Evolutionary conservation across 2,113 vertebrate species (phyloP).

Genomic region (Gobius niger): DNA sequence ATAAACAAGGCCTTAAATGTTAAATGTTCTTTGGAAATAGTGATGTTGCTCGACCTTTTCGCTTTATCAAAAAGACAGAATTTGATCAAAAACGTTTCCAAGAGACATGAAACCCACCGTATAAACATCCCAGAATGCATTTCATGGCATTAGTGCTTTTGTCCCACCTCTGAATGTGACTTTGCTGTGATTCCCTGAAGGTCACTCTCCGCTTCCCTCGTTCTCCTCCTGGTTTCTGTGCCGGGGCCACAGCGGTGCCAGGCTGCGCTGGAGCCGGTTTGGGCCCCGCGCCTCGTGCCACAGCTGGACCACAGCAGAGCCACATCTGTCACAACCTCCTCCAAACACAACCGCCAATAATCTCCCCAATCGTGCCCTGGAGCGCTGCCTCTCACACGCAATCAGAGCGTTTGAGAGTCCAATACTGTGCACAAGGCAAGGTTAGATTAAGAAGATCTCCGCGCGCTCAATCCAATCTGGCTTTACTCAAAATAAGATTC

Average conservation of each 20-base stretch:
- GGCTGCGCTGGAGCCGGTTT: conserved; percentile 15
- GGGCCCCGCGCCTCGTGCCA: conserved; percentile 47
- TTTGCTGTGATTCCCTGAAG: conserved; percentile 35
- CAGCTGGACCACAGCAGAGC: conserved; percentile 68
- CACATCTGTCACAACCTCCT: conserved; percentile 65
- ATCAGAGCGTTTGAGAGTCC: neutral
- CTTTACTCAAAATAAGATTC: too few relatives aligned
- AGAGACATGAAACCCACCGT: too few relatives aligned
- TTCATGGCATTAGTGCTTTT: too few relatives aligned
- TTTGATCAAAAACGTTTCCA: too few relatives aligned
- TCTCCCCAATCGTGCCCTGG: conserved; percentile 8
- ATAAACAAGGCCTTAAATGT: too few relatives aligned
- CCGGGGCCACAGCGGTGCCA: conserved; percentile 37
- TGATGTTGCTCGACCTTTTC: too few relatives aligned
- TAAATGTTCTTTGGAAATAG: too few relatives aligned
- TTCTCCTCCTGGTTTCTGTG: conserved; percentile 36
- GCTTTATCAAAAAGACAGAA: too few relatives aligned
- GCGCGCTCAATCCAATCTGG: too few relatives aligned
- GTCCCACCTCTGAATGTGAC: neutral
- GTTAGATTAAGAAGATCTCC: too few relatives aligned
- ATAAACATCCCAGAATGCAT: too few relatives aligned
- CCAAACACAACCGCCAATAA: conserved; percentile 44
- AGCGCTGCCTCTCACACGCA: neutral
- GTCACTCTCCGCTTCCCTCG: conserved; percentile 28
- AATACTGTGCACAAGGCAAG: too few relatives aligned